Conservation (phyloP, 2,113 vertebrate genomes). For the Nothoprocta perdicaria region DNA sequence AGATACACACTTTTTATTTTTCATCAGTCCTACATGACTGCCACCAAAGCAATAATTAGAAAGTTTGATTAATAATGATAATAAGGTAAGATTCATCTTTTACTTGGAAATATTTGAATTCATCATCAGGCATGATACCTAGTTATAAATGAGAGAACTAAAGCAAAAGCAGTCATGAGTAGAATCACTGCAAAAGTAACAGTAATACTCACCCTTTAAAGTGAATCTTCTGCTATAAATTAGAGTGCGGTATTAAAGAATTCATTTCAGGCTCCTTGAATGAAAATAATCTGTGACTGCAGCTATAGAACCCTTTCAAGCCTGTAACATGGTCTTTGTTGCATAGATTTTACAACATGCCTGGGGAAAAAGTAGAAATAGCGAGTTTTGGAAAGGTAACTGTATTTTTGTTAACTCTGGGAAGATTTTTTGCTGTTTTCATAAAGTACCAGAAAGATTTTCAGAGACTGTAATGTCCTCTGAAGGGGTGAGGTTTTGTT, state of each 20-base stretch:
- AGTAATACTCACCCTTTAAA: background rate
- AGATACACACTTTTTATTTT: background rate
- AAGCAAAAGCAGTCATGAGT: background rate
- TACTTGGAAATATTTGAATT: background rate
- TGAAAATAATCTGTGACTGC: background rate
- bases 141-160: background rate
- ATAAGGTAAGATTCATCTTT: background rate
- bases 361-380: background rate
- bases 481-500: conserved; percentile 17
- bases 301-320: background rate
- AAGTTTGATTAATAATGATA: background rate
- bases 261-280: background rate
- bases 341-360: background rate
- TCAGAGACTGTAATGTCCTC: background rate
- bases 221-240: background rate
- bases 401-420: background rate
- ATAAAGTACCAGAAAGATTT: background rate
- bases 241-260: background rate
- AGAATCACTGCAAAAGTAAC: background rate
- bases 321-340: background rate
- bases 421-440: background rate
- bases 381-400: background rate
- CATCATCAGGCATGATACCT: background rate
- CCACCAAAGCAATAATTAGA: background rate
- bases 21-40: background rate